phyloP scores from a whole-genome alignment of 2,113 vertebrate genomes.

The Arvicanthis niloticus region DNA sequence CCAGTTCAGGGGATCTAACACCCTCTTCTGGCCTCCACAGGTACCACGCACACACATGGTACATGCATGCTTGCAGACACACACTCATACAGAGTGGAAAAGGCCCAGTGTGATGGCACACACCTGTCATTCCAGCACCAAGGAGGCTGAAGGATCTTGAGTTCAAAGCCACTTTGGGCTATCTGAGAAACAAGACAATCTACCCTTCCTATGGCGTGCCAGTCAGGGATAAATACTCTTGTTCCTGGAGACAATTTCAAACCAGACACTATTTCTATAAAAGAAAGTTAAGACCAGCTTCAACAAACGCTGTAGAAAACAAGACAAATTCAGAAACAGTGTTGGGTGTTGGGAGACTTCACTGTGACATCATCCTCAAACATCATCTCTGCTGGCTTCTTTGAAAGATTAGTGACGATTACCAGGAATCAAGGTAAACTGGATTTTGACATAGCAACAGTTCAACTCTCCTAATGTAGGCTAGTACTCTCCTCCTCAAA shows the following conservation, averaged over 20 bases:
- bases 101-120: not conserved
- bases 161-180: not conserved
- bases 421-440: slow-evolving; percentile 45
- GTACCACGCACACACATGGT: not conserved
- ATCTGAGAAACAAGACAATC: not conserved
- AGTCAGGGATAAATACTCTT: not conserved
- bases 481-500: slow-evolving; percentile 4
- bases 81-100: not conserved
- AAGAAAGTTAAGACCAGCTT: slow-evolving; percentile 35
- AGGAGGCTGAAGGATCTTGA: not conserved
- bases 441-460: slow-evolving; percentile 55
- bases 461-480: not conserved
- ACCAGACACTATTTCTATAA: slow-evolving; percentile 16
- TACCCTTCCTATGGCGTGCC: not conserved
- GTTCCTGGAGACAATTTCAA: not conserved
- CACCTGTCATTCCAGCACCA: not conserved
- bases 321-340: not conserved
- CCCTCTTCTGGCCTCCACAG: not conserved
- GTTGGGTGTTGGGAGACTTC: not conserved
- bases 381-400: slow-evolving; percentile 19
- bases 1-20: not conserved
- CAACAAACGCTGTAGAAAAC: slow-evolving; percentile 3
- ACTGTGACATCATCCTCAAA: slow-evolving; percentile 16
- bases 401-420: slow-evolving; percentile 54
- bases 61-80: not conserved